Evolutionary conservation across 2,113 vertebrate species (phyloP), one percentile per base, ranked within the genome.

Genomic region (Oreocharis arfaki): DNA sequence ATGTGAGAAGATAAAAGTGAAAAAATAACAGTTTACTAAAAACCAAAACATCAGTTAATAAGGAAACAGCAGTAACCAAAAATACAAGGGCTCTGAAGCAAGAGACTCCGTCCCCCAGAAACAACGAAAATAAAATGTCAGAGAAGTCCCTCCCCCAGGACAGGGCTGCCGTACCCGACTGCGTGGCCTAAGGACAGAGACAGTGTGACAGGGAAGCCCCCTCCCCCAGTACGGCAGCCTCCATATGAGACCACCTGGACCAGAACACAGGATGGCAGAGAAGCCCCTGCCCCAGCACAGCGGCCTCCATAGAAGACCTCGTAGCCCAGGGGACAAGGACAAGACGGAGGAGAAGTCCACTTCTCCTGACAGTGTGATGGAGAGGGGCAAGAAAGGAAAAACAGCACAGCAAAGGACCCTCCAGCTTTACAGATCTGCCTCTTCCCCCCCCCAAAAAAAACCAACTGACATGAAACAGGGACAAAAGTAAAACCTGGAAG

Each of bases 121-220:
- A 55, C 16, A 37, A 30, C 0, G 1, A 42, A 64, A 64, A 9
- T 32, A 65, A 65, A 53, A 55, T 24, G 6, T 44, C 33, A 65
- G 61, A 80, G 77, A 44, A 53, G 60, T 11, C 24, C 9, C 24
- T n/a, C 15, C 6, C 17, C 28, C 59, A 52, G 22, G 37, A 42
- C 7, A 37, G 44, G 44, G n/a, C 16, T 39, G 27, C 42, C 4
- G 0, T 32, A 6, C 16, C 9, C 1, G 7, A 27, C 28, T 50
- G 57, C 57, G 7, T 26, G 44, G 46, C 37, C 75, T 59, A 22
- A 64, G 32, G 47, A 50, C 46, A 61, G 33, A 26, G 59, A 27
- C 24, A 53, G 7, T 11, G 7, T 5, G 39, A 53, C 39, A 79
- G 32, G 19, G 32, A 44, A 64, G 49, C 30, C 32, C 24, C 60